Base-by-base conservation (phyloP, 2,113 vertebrate genomes). In the Manacus vitellinus region DNA sequence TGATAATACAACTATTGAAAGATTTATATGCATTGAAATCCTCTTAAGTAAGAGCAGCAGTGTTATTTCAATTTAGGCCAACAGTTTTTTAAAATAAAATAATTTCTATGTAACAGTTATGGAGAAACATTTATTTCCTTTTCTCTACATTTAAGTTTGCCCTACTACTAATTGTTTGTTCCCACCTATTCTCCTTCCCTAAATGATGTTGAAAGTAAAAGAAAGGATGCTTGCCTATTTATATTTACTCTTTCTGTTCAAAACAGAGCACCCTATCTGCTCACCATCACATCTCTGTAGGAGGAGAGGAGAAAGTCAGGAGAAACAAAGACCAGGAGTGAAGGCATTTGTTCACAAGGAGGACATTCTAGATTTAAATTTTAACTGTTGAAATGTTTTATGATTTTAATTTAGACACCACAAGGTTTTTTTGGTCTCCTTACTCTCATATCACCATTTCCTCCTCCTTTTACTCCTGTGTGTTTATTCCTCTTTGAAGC, bases 51-150 rank as follows among this genome's bases (percentile, higher is more conserved):
- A 62, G 85, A 78, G 71, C 83, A 96, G 49, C n/a, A 89, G 74
- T 93, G 78, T 75, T 91, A 87, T 95, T 97, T 88, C 37, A 94
- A 81, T 78, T 92, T 94, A 84, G 67, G 77, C 77, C 77, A 96
- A 83, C 39, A 76, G 80, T 89, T 94, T 8, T 96, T 95, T 91
- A 89, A 97, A 97, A 92, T 58, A 96, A 95, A 92, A 92, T 77
- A 91, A 77, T 94, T 95, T 83, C 62, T 89, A 81, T 91, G 67
- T 88, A 89, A 94, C 31, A 65, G 21, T 82, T 88, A 82, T 5
- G 8, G 2, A 52, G n/a, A 75, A 85, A 47, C 16, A 15, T 31
- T 76, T 67, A 12, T 37, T 82, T 88, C 83, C 10, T 44, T 89
- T 72, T 67, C 58, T 72, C 11, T 58, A 54, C 22, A 43, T 49